A percentile compares a stretch with the other conserved stretches of the same genome.
phyloP scores from a whole-genome alignment of 1,140 invertebrate genomes.

The Drosophila jambulina region DNA sequence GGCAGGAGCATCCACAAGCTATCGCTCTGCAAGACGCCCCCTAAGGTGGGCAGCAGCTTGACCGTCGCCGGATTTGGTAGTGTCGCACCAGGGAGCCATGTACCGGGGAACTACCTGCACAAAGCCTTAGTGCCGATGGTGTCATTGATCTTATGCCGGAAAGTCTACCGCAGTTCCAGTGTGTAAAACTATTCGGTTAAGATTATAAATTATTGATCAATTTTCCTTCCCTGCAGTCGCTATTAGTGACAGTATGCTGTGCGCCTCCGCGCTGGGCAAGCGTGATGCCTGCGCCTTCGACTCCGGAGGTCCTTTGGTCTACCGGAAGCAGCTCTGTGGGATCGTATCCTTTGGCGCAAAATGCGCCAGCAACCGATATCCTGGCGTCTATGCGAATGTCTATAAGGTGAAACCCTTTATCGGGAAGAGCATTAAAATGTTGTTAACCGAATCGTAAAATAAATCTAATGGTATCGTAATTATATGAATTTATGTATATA shows the following conservation, averaged over 20 bases:
- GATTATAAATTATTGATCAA: not conserved
- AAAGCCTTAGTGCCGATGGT: not conserved
- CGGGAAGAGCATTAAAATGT: slow-evolving; percentile 11
- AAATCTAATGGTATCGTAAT: too few relatives aligned
- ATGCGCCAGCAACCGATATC: slow-evolving; percentile 60
- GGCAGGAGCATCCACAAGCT: slow-evolving; percentile 19
- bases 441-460: too few relatives aligned
- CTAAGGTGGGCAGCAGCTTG: not conserved
- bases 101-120: not conserved
- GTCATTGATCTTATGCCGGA: too few relatives aligned
- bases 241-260: slow-evolving; percentile 65
- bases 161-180: too few relatives aligned
- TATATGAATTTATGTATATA: too few relatives aligned
- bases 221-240: not conserved
- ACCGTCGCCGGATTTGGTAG: slow-evolving; percentile 66
- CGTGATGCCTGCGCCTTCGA: slow-evolving; percentile 71
- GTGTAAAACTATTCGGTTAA: too few relatives aligned
- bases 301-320: slow-evolving; percentile 67
- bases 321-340: slow-evolving; percentile 52
- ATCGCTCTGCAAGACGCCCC: slow-evolving; percentile 23
- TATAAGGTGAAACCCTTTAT: slow-evolving; percentile 72
- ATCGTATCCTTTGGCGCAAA: slow-evolving; percentile 72
- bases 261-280: slow-evolving; percentile 41
- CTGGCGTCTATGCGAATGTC: slow-evolving; percentile 70
- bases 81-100: not conserved